Base-by-base conservation (phyloP, 2,888 invertebrate genomes). In the Gymnosoma rotundatum region DNA sequence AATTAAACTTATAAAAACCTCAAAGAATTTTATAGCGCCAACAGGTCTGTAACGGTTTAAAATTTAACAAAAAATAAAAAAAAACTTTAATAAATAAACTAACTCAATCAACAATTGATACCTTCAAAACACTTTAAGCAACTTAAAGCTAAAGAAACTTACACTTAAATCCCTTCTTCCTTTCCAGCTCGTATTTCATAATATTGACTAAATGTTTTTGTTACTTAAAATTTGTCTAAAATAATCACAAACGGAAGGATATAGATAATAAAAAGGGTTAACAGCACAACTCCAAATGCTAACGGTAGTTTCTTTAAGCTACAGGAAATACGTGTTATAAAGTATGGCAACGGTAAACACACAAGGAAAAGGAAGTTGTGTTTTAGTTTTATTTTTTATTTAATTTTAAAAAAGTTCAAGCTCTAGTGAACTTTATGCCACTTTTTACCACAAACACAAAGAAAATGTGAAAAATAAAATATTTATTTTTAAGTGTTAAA, bases 191-290 rank as follows among this genome's bases (percentile, higher is more conserved):
- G 60, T 72, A 76, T 66, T 76, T 76, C 69, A 81, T 75, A 54
- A 58, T 70, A 70, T 81, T 70, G 63, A 32, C 75, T 69, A 54
- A 42, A 69, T 69, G 61, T 18, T 18, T 78, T 78, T 54, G 45
- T 36, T 54, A 50, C 36, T 66, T 32, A 45, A 78, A 82, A 81
- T 86, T 86, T 86, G 86, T 83, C 86, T 73, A 78, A 83, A 83
- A 63, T 78, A 84, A 84, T 84, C 58, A 79, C 70, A 74, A 84
- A 83, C 82, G 86, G 86, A 83, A 86, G 85, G 83, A 86, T 83
- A 66, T 73, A 20, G 81, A 70, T 75, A 81, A 81, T 84, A 84
- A 81, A 78, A 84, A 74, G 81, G 84, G 78, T 84, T 84, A 78
- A 75, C 50, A 38, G 60, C 60, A n/a, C 21, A 74, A 64, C 58